Evolutionary conservation across 2,888 invertebrate species (phyloP).

Genomic region (Hofmannophila pseudospretella): DNA sequence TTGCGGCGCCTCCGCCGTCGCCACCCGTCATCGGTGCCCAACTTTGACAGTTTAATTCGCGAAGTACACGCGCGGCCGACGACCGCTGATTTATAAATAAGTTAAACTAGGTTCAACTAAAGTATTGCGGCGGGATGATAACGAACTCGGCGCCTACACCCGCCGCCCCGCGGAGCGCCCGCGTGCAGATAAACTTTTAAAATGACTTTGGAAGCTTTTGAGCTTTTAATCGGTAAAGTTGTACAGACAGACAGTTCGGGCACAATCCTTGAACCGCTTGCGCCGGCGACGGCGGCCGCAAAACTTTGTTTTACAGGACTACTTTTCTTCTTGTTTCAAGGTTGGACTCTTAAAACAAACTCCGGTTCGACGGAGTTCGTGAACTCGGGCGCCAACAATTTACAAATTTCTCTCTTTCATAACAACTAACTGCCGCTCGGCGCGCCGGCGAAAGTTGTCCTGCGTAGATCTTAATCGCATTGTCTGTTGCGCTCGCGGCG

Average conservation of each 20-base stretch:
- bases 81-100: slow-evolving; percentile 69
- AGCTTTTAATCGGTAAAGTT: slow-evolving; percentile 80
- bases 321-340: slow-evolving; percentile 80
- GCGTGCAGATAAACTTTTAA: slow-evolving; percentile 79
- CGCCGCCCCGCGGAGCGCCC: slow-evolving; percentile 40
- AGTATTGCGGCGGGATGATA: slow-evolving; percentile 69
- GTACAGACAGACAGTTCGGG: slow-evolving; percentile 79
- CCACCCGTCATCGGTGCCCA: slow-evolving; percentile 27
- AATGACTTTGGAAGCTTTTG: slow-evolving; percentile 80
- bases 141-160: slow-evolving; percentile 59
- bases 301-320: slow-evolving; percentile 80
- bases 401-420: slow-evolving; percentile 80
- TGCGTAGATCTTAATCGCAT: slow-evolving; percentile 79
- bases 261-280: slow-evolving; percentile 79
- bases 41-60: slow-evolving; percentile 67
- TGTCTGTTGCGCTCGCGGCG: slow-evolving; percentile 76
- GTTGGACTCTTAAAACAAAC: slow-evolving; percentile 80
- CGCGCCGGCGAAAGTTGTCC: slow-evolving; percentile 79
- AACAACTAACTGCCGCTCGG: slow-evolving; percentile 79
- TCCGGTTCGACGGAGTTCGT: slow-evolving; percentile 78
- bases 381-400: slow-evolving; percentile 80
- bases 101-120: slow-evolving; percentile 73
- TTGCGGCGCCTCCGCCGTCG: slow-evolving; percentile 16
- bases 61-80: slow-evolving; percentile 45
- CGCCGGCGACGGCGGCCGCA: slow-evolving; percentile 79